Percentiles rank a stretch among this genome's conserved stretches.
These are phyloP conservation scores for Saturnia japonica DNA, from an alignment of 2,888 invertebrate species.

Conservation along the genomic window DNA sequence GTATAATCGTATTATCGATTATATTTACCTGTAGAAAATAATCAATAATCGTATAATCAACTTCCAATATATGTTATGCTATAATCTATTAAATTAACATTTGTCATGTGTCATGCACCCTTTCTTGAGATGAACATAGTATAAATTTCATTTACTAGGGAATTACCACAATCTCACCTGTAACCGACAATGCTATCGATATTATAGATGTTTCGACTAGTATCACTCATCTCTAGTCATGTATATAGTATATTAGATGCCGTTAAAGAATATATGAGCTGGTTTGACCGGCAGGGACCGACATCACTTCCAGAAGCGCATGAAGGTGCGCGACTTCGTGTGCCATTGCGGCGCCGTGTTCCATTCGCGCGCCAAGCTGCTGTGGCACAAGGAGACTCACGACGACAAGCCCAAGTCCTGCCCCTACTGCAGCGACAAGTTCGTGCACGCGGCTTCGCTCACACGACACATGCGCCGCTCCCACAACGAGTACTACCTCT, in stretches of 20 bases:
- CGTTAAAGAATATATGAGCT: background rate
- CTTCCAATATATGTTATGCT: too few relatives aligned
- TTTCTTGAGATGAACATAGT: too few relatives aligned
- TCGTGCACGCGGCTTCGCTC: slow-evolving; percentile 91
- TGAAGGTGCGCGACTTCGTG: slow-evolving; percentile 86
- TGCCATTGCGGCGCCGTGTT: slow-evolving; percentile 91
- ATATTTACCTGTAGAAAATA: too few relatives aligned
- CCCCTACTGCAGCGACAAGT: slow-evolving; percentile 92
- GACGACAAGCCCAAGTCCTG: slow-evolving; percentile 92
- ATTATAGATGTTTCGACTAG: too few relatives aligned
- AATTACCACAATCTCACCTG: too few relatives aligned
- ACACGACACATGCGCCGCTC: slow-evolving; percentile 91
- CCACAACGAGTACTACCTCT: slow-evolving; percentile 89
- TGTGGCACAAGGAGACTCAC: slow-evolving; percentile 94
- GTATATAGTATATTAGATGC: background rate
- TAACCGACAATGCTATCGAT: too few relatives aligned
- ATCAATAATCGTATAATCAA: too few relatives aligned
- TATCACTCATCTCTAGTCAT: too few relatives aligned
- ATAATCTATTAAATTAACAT: too few relatives aligned
- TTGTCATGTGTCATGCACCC: too few relatives aligned
- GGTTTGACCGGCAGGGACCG: slow-evolving; percentile 74
- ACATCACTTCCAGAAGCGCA: slow-evolving; percentile 88
- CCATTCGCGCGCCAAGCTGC: slow-evolving; percentile 91
- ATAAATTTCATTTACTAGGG: too few relatives aligned
- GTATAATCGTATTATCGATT: too few relatives aligned